Conservation (phyloP, 2,113 vertebrate genomes). For the Hydrolagus affinis region DNA sequence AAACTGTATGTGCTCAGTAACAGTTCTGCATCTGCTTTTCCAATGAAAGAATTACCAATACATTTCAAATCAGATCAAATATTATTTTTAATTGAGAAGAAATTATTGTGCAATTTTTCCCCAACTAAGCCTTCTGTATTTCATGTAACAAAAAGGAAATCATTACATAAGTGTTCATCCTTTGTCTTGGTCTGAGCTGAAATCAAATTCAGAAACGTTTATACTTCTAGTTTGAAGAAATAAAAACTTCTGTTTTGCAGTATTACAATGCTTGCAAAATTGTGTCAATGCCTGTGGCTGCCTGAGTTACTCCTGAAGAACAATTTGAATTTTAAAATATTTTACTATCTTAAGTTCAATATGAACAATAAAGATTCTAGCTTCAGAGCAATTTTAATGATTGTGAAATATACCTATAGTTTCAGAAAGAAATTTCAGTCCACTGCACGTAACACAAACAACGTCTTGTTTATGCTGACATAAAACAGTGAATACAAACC, state of each 20-base stretch:
- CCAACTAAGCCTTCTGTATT: neutral
- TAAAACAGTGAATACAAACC: neutral
- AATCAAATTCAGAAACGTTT: neutral
- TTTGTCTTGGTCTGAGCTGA: slow-evolving; percentile 6
- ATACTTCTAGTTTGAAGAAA: neutral
- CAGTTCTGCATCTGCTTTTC: neutral
- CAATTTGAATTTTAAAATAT: neutral
- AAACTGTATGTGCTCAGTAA: neutral
- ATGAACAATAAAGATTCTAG: neutral
- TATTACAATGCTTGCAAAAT: neutral
- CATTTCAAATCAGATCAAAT: neutral
- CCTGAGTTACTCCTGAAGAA: neutral
- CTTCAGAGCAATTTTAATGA: neutral
- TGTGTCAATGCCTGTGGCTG: neutral
- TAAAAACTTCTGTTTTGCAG: neutral
- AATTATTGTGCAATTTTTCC: neutral
- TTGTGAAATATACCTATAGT: neutral
- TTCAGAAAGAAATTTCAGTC: neutral
- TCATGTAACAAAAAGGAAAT: neutral
- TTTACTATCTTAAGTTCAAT: neutral
- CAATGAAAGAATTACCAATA: neutral
- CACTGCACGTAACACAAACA: neutral
- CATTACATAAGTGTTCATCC: neutral
- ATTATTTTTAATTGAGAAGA: neutral
- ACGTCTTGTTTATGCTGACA: neutral